A percentile compares a stretch with the other conserved stretches of the same genome.
Evolutionary conservation across 2,888 invertebrate species (phyloP).

Genomic region (Drosophila rellima): DNA sequence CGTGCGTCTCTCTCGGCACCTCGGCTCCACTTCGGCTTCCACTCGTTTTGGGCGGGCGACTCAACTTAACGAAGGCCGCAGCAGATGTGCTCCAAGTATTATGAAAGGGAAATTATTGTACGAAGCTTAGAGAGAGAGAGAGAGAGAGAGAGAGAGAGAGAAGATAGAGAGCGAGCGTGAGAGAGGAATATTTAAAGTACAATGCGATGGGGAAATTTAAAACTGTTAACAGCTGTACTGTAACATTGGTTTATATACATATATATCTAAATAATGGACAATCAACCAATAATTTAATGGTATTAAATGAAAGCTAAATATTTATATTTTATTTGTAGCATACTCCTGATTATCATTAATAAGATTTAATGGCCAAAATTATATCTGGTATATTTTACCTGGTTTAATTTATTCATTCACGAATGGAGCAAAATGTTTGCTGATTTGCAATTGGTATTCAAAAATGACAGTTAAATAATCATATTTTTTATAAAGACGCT

Average conservation of each 20-base stretch:
- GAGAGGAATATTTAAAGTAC: neutral
- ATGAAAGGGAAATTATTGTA: neutral
- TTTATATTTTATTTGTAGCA: too few species aligned
- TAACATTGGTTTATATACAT: too few species aligned
- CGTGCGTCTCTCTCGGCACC: constrained; percentile 38
- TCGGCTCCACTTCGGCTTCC: constrained; percentile 31
- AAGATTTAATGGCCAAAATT: neutral
- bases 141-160: neutral
- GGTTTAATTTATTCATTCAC: neutral
- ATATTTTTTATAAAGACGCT: neutral
- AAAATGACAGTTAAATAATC: neutral
- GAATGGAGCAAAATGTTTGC: neutral
- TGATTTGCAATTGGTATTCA: neutral
- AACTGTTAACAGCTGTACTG: neutral
- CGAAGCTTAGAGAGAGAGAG: neutral
- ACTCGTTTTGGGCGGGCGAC: constrained; percentile 37
- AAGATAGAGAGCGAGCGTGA: neutral
- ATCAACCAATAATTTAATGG: neutral
- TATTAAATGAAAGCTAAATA: neutral
- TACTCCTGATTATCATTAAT: neutral
- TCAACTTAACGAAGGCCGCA: constrained; percentile 59
- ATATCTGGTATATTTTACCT: too few species aligned
- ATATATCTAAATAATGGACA: too few species aligned
- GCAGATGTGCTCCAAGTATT: constrained; percentile 15
- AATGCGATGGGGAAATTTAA: neutral